phyloP scores from a whole-genome alignment of 2,113 vertebrate species.

The Pluvianellus socialis region DNA sequence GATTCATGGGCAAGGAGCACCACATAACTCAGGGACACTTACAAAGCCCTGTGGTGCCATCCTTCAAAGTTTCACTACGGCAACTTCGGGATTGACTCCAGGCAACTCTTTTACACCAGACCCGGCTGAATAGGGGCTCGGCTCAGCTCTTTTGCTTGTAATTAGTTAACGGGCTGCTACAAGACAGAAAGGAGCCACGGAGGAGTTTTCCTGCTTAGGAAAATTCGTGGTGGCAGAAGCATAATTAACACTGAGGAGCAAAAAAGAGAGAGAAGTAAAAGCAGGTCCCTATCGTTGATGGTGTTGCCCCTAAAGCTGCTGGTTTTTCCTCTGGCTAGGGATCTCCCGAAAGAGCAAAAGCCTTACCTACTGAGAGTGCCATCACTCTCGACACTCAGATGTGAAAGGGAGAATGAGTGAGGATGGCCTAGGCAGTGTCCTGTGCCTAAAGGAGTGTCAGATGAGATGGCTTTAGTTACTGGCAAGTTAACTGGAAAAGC shows the following conservation, averaged over 20 bases:
- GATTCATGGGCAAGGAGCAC: slow-evolving; percentile 44
- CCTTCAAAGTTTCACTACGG: slow-evolving; percentile 16
- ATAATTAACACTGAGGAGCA: neutral
- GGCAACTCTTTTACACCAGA: neutral
- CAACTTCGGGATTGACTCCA: neutral
- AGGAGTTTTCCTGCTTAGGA: neutral
- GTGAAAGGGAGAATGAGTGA: neutral
- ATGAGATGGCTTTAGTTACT: neutral
- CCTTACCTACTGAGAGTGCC: no score
- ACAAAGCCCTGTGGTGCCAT: slow-evolving; percentile 31
- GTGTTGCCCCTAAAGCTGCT: neutral
- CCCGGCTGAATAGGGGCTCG: neutral
- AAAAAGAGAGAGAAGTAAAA: neutral
- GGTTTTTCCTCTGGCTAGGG: neutral
- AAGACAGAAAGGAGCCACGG: neutral
- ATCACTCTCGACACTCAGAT: fast-evolving
- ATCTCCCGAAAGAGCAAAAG: neutral
- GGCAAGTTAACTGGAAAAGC: neutral
- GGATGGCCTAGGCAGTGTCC: no score
- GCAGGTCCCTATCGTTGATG: neutral
- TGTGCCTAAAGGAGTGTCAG: neutral
- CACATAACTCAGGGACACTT: slow-evolving; percentile 42
- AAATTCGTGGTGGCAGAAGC: neutral
- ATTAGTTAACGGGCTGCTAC: neutral
- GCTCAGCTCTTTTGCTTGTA: neutral